These are phyloP conservation scores for Barbus barbus DNA, from an alignment of 2,113 vertebrate species.

Conservation along the genomic window DNA sequence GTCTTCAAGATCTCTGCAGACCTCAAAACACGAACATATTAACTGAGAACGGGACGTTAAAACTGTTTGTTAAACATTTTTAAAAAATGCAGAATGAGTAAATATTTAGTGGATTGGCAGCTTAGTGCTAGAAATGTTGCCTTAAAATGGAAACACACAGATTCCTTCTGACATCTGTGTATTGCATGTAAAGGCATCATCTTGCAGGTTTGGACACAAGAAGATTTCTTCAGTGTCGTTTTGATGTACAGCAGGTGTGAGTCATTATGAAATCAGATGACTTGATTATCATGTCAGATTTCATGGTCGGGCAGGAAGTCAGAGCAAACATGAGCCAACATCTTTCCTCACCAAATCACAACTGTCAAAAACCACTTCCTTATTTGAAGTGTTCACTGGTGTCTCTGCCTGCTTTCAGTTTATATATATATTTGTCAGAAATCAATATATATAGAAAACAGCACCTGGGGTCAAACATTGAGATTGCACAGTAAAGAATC, in stretches of 20 bases:
- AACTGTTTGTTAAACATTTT: background rate
- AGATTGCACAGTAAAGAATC: too few relatives aligned
- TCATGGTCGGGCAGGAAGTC: background rate
- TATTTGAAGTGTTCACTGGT: background rate
- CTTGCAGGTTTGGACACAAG: background rate
- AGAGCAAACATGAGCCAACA: background rate
- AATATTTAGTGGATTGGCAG: background rate
- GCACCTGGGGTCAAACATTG: background rate
- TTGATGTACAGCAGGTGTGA: background rate
- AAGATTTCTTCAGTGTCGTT: background rate
- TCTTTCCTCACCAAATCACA: slow-evolving; percentile 2
- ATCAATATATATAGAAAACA: too few relatives aligned
- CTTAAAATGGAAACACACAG: background rate
- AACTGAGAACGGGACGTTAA: background rate
- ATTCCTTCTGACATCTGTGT: background rate
- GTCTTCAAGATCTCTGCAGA: background rate
- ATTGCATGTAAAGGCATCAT: background rate
- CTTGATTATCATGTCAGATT: background rate
- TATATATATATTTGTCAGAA: too few relatives aligned
- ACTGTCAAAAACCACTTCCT: slow-evolving; percentile 33
- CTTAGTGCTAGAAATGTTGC: background rate
- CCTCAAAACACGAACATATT: background rate
- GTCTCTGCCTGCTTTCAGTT: background rate
- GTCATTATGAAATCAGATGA: background rate
- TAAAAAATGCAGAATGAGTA: background rate